Evolutionary conservation across 2,797 vertebrate species (phyloP), one percentile per base, ranked within the genome.

Genomic region (Manis javanica): DNA sequence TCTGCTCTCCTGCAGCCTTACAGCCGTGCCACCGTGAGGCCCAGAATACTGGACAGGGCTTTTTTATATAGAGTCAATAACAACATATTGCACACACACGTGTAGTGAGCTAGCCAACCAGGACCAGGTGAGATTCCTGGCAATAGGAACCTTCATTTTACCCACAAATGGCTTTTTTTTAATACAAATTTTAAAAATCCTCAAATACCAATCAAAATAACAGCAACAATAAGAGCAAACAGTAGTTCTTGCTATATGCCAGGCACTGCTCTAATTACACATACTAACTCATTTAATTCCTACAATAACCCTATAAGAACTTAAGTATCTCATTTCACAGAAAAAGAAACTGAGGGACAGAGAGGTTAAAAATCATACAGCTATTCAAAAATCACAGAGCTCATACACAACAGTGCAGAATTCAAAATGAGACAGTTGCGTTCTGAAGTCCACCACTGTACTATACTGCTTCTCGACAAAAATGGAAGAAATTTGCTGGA

Each of bases 261-360:
- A 31, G 68, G 37, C 29, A 95, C 34, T 68, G 11, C 68, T 95
- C 31, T 61, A 64, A 49, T 24, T 34, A 89, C 13, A 77, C 23
- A 79, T 39, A 61, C 23, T 68, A 82, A 72, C 24, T 82, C 34
- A 59, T 55, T 42, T 31, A 86, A 71, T 51, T 31, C 21, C 53
- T 63, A 55, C 0, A 85, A 39, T 9, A 75, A 82, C 10, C n/a
- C 34, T 84, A 29, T n/a, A n/a, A 88, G 39, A 93, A 95, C 39
- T 86, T 81, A 71, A 34, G 15, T 34, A 95, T 91, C 24, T 77
- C 66, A 84, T 79, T 87, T 86, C 91, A 79, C 16, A 72, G 66
- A 92, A 34, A 39, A 86, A 68, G 37, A 66, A 88, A 69, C 9
- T 49, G 21, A 69, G 78, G 53, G 5, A 49, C 39, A 74, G 23